Conservation (phyloP, 1,140 invertebrate genomes). For the Dendroctonus valens region DNA sequence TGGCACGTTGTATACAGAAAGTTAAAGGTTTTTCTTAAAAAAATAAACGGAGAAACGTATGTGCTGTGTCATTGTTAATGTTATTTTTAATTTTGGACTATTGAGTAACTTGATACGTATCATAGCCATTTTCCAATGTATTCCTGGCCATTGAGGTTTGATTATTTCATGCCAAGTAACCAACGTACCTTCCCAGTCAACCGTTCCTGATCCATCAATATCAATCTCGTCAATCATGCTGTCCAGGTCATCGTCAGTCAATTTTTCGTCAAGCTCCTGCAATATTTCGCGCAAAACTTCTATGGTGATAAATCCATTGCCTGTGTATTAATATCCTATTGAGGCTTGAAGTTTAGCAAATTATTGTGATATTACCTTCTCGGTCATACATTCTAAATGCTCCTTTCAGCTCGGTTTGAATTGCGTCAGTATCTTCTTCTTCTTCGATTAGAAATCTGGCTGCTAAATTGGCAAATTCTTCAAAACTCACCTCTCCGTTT, state of each 20-base stretch:
- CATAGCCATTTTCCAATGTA: background rate
- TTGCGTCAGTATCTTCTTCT: conserved; percentile 69
- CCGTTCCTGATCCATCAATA: conserved; percentile 66
- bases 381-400: conserved; percentile 79
- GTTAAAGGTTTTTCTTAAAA: too few relatives aligned
- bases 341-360: background rate
- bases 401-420: conserved; percentile 73
- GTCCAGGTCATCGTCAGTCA: conserved; percentile 67
- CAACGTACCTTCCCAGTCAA: conserved; percentile 67
- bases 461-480: conserved; percentile 59
- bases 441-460: conserved; percentile 53
- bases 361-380: conserved; percentile 53
- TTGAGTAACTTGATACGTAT: background rate
- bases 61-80: too few relatives aligned
- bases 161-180: background rate
- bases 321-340: conserved; percentile 30
- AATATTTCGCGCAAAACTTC: conserved; percentile 71
- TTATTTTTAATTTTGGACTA: too few relatives aligned
- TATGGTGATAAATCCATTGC: conserved; percentile 74
- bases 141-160: background rate
- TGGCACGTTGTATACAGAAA: too few relatives aligned
- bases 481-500: conserved; percentile 58
- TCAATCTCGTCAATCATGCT: conserved; percentile 78
- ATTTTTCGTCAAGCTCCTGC: conserved; percentile 70
- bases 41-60: too few relatives aligned